phyloP scores from a whole-genome alignment of 2,113 vertebrate genomes.

The Arothron firmamentum region DNA sequence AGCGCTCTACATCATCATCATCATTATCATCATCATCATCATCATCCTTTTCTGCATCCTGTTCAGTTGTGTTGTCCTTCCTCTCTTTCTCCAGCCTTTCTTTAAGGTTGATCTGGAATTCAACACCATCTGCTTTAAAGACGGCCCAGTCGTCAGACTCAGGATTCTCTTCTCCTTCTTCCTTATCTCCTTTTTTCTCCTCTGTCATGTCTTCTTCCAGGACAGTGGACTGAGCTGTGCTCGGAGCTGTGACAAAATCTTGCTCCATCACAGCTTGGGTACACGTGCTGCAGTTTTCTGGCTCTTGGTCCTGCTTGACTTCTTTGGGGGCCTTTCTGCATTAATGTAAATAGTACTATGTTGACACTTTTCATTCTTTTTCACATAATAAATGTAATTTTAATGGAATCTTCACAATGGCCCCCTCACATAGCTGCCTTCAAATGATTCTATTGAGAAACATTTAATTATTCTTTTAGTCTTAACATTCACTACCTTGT shows the following conservation, averaged over 20 bases:
- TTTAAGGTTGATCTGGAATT: slow-evolving; percentile 63
- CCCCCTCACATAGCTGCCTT: not conserved
- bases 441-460: not conserved
- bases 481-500: slow-evolving; percentile 42
- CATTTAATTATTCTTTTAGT: not conserved
- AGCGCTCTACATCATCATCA: slow-evolving; percentile 40
- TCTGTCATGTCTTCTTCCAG: slow-evolving; percentile 7
- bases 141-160: slow-evolving; percentile 48
- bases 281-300: slow-evolving; percentile 28
- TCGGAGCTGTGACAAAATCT: slow-evolving; percentile 51
- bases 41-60: slow-evolving; percentile 20
- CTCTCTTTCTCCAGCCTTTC: slow-evolving; percentile 42
- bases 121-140: slow-evolving; percentile 68
- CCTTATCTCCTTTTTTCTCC: slow-evolving; percentile 26
- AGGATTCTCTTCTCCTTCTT: slow-evolving; percentile 14
- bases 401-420: too few species aligned
- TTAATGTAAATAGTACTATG: too few species aligned
- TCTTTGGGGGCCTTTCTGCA: slow-evolving; percentile 29
- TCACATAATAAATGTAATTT: not conserved
- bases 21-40: slow-evolving; percentile 30
- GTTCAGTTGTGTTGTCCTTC: slow-evolving; percentile 9
- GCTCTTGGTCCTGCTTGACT: slow-evolving; percentile 19
- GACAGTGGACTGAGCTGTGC: slow-evolving; percentile 55
- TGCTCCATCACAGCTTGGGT: slow-evolving; percentile 54
- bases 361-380: not conserved